A percentile compares a stretch with the other conserved stretches of the same genome.
These are phyloP conservation scores for Saccostrea glomerata DNA, from an alignment of 1,140 invertebrate species.

Conservation along the genomic window DNA sequence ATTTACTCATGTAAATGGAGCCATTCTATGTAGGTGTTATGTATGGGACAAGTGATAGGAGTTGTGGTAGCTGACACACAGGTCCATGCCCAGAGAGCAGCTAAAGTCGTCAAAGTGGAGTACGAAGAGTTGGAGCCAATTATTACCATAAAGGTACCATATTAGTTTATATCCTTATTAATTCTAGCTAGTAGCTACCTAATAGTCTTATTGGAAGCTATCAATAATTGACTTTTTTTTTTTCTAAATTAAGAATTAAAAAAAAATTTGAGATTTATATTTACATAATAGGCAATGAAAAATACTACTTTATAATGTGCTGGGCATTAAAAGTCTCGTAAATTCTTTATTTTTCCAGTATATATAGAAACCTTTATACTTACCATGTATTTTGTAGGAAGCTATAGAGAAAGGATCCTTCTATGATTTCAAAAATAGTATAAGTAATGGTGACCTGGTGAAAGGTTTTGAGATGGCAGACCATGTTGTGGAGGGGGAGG, in stretches of 20 bases:
- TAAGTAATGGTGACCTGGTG: conserved; percentile 84
- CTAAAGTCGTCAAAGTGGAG: conserved; percentile 67
- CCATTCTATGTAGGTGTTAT: conserved; percentile 81
- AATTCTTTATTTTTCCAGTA: too few relatives aligned
- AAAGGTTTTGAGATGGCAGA: conserved; percentile 84
- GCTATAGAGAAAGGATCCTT: conserved; percentile 66
- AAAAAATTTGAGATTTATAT: too few relatives aligned
- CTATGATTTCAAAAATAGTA: conserved; percentile 45
- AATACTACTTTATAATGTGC: too few relatives aligned
- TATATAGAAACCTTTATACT: too few relatives aligned
- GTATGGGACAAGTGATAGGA: conserved; percentile 73
- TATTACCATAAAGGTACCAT: conserved; percentile 87
- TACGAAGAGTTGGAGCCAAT: conserved; percentile 84
- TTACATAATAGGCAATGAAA: too few relatives aligned
- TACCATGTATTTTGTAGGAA: conserved; percentile 53
- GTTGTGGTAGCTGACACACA: conserved; percentile 72
- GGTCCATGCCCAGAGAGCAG: conserved; percentile 71
- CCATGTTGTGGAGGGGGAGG: conserved; percentile 81
- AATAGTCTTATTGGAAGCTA: too few relatives aligned
- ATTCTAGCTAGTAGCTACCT: too few relatives aligned
- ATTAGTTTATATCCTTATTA: too few relatives aligned
- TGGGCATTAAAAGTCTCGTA: too few relatives aligned
- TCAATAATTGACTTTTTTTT: too few relatives aligned
- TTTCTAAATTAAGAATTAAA: too few relatives aligned
- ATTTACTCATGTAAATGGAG: too few relatives aligned